Evolutionary conservation across 1,140 invertebrate species (phyloP), one percentile per base, ranked within the genome.

Genomic region (Drosophila quadrilineata): DNA sequence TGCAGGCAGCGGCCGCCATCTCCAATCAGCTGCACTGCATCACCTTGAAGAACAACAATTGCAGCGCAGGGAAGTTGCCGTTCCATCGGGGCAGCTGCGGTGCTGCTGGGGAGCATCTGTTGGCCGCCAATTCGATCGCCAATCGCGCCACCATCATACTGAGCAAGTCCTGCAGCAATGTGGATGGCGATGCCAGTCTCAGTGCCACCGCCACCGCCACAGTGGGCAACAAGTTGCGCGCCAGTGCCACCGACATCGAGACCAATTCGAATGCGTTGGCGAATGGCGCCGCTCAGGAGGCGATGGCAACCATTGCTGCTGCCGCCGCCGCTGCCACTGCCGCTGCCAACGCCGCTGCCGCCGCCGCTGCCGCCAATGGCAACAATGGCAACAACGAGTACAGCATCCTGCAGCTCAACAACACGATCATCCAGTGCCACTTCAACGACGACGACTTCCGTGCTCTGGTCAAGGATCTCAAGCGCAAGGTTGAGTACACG

Each of bases 401-500:
- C 49, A 89, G 86, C 69, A 84, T 89, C 38, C 60, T 89, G 6
- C 88, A 89, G 50, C 46, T 89, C 28, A 88, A 89, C 58, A 89
- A 89, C 45, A 89, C 88, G 49, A 89, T 89, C 65, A 89, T 89
- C 21, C 88, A 88, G 48, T 89, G 88, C 54, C 88, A 89, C 52
- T 89, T 89, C 66, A 89, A 88, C 22, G 86, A 88, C 53, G 88
- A 89, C 9, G 85, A 89, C 38, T 88, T 89, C 53, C 73, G 84
- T 28, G 79, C 87, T 5, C 38, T 89, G 38, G 77, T 90, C 52
- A 88, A 84, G 63, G 89, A 90, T 69, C 75, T 90, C 40, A 89
- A 89, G 60, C 84, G 87, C 16, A 90, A 90, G 60, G 86, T 90
- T 38, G 89, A 90, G 69, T 89, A 88, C 57, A 88, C 89, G 26